These are phyloP conservation scores for Sigmodon hispidus DNA, from an alignment of 2,113 vertebrate species.

Conservation along the genomic window DNA sequence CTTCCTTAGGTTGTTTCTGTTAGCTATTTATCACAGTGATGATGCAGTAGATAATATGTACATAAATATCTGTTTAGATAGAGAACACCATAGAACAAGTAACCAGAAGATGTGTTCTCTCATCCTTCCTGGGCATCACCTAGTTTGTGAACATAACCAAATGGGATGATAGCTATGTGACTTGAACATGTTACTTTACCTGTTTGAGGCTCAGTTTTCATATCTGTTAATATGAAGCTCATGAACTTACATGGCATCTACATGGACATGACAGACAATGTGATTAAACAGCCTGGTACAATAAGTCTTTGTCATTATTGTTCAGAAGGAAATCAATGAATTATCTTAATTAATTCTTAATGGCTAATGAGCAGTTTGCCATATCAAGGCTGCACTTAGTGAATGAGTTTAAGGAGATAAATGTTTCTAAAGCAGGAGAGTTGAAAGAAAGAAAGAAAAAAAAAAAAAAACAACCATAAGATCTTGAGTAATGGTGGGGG, in stretches of 20 bases:
- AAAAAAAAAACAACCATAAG: neutral
- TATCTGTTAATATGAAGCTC: neutral
- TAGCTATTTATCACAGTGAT: neutral
- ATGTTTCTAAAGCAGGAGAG: neutral
- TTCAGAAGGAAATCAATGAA: neutral
- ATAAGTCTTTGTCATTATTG: neutral
- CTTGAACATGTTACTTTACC: neutral
- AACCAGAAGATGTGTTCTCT: neutral
- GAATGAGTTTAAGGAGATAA: neutral
- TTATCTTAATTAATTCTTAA: conserved; percentile 30
- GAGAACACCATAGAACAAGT: neutral
- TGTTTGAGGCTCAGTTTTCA: neutral
- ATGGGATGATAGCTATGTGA: neutral
- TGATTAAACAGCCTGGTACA: neutral
- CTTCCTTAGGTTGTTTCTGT: neutral
- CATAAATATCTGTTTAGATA: neutral
- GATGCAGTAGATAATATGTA: neutral
- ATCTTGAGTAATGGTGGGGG: neutral
- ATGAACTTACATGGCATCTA: neutral
- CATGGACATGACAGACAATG: neutral
- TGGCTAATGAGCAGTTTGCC: neutral
- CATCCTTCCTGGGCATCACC: neutral
- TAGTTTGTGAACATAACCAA: neutral
- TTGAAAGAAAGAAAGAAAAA: neutral
- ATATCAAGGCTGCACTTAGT: neutral